Base-by-base conservation (phyloP, 2,888 invertebrate genomes). In the Dicyrtomina minuta region DNA sequence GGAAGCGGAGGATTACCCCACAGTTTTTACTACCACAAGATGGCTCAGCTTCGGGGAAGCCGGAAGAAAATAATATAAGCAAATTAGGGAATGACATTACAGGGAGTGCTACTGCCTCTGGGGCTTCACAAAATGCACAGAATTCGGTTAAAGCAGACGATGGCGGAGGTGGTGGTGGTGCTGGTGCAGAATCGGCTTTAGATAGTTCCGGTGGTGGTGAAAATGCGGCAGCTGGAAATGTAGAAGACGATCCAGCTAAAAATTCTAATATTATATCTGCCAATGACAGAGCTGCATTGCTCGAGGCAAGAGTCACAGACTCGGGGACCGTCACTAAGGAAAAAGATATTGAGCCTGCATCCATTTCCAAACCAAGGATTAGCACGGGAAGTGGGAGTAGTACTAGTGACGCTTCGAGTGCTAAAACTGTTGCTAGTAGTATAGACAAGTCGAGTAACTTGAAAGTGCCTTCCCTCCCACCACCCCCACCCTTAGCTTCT, bases 1-100 rank as follows among this genome's bases (percentile, higher is more conserved):
- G 98, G 41, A 91, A 93, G 82, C 85, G 98, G 51, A 86, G 98
- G 73, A 99, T 99, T 76, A 98, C 96, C 8, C 98, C 98, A 0
- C 93, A 98, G 83, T 95, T 94, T 81, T 89, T 98, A 79, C 92
- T 94, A 22, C 86, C 87, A 2, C 85, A 86, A 64, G 83, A 84
- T 0, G 90, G 89, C 78, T 86, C 44, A 17, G 22, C 17, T 17
- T 33, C 20, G 49, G 26, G 17, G 27, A 26, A 41, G 6, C 17
- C 20, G 2, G 67, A 88, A 77, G 84, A 84, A 44, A 46, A 27
- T 20, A 67, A 60, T 60, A 22, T 43, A 1, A 51, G n/a, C 49
- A 20, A 15, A n/a, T 0, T 27, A 6, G 41, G 33, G 12, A 53
- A 26, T 39, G 53, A 55, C 41, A 53, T 49, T 53, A 46, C 13